These are phyloP conservation scores for Lasioglossum figueresi DNA, from an alignment of 2,888 invertebrate genomes.

Conservation along the genomic window DNA sequence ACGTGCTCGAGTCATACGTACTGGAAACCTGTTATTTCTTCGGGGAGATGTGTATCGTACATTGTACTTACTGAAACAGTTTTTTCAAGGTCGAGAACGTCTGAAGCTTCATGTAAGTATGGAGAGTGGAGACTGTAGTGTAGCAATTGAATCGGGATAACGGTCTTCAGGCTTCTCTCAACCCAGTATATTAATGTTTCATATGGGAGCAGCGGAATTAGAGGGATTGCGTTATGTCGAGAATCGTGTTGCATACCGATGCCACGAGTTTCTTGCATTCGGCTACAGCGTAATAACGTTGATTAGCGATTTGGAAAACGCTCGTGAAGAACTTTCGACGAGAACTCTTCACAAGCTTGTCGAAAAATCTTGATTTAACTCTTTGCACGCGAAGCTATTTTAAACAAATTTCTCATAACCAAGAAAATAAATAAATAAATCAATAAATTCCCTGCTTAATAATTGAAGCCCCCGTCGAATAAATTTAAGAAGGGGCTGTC, in stretches of 20 bases:
- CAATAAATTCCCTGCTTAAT: not conserved
- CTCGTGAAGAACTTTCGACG: not conserved
- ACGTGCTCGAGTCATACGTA: not conserved
- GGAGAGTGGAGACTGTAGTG: not conserved
- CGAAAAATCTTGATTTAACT: no score
- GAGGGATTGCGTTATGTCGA: not conserved
- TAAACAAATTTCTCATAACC: not conserved
- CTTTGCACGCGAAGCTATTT: no score
- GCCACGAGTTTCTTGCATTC: not conserved
- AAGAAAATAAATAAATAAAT: no score
- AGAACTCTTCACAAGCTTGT: not conserved
- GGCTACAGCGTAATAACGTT: not conserved
- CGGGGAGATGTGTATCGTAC: not conserved
- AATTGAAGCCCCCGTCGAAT: not conserved
- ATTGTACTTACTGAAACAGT: not conserved
- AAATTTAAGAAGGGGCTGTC: not conserved
- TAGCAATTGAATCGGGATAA: conserved; percentile 16
- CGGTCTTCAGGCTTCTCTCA: conserved; percentile 4
- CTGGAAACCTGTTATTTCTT: not conserved
- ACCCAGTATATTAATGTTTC: not conserved
- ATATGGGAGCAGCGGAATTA: not conserved
- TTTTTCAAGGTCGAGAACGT: not conserved
- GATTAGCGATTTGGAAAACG: not conserved
- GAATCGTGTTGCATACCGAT: not conserved
- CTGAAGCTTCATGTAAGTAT: not conserved